Base-by-base conservation (phyloP, 2,888 invertebrate species). In the Agriotes lineatus region DNA sequence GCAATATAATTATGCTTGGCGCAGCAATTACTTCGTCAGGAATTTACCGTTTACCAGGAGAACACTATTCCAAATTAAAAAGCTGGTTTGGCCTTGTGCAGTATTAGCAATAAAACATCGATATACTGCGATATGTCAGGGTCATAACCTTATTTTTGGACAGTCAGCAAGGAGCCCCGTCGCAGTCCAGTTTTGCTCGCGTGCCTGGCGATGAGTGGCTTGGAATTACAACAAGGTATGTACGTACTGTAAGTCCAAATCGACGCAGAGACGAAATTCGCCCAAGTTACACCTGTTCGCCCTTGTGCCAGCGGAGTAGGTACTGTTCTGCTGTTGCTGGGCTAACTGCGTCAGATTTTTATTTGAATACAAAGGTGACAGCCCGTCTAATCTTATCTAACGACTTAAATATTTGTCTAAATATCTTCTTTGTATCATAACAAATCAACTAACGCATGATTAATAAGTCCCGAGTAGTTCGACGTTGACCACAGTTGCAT, bases 41-140 rank as follows among this genome's bases (percentile, higher is more conserved):
- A n/a, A n/a, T n/a, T n/a, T n/a, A n/a, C n/a, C n/a, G n/a, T n/a
- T n/a, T n/a, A n/a, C n/a, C n/a, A n/a, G n/a, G n/a, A n/a, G n/a
- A n/a, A n/a, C n/a, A n/a, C n/a, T n/a, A n/a, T n/a, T n/a, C n/a
- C n/a, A n/a, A n/a, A n/a, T n/a, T n/a, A 44, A 42, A 44, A 20
- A 44, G 20, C 18, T 10, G 1, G 44, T 44, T 44, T 44, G 44
- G 10, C 44, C 44, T 44, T 44, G 44, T n/a, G n/a, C n/a, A n/a
- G n/a, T n/a, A n/a, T n/a, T n/a, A n/a, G n/a, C n/a, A n/a, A n/a
- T n/a, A n/a, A n/a, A n/a, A n/a, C n/a, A n/a, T n/a, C n/a, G n/a
- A n/a, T n/a, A n/a, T n/a, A n/a, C n/a, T n/a, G n/a, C 20, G 19
- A 25, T 12, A 48, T 22, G 48, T 48, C 48, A 48, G 48, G 48